Percentiles rank a stretch among this genome's conserved stretches.
Evolutionary conservation across 2,888 invertebrate species (phyloP).

Genomic region (Ochlodes sylvanus): DNA sequence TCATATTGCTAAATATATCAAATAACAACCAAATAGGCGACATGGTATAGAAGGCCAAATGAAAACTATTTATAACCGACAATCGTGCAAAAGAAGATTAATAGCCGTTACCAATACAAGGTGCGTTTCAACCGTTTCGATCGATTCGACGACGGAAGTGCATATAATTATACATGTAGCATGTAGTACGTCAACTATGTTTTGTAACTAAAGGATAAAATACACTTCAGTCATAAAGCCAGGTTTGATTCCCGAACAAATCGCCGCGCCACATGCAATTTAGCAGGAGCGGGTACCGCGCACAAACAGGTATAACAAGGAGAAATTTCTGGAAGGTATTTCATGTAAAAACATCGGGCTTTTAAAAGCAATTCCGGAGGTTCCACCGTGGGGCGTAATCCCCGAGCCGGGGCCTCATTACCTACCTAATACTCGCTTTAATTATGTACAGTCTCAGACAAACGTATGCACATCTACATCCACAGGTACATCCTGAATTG

Average conservation of each 20-base stretch:
- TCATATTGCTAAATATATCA: too few species aligned
- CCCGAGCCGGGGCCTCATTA: conserved; percentile 41
- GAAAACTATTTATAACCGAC: too few species aligned
- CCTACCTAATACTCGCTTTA: conserved; percentile 45
- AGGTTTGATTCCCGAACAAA: conserved; percentile 3
- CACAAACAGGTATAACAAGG: conserved; percentile 18
- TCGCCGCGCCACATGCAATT: conserved; percentile 5
- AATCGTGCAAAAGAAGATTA: too few species aligned
- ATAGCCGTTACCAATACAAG: too few species aligned
- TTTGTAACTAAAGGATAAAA: background rate
- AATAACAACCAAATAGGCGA: too few species aligned
- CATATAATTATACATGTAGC: background rate
- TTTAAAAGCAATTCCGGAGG: conserved; percentile 32
- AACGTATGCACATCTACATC: background rate
- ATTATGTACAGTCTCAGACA: conserved; percentile 43
- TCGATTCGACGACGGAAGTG: background rate
- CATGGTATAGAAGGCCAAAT: too few species aligned
- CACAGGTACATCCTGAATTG: background rate
- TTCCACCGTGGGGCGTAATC: conserved; percentile 10
- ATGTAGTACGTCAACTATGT: background rate
- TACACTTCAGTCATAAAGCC: background rate
- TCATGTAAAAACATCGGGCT: conserved; percentile 28
- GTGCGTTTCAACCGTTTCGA: too few species aligned
- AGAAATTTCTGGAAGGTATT: conserved; percentile 31
- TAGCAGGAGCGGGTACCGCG: conserved; percentile 6